These are phyloP conservation scores for Shinisaurus crocodilurus DNA, from an alignment of 2,113 vertebrate species.

Conservation along the genomic window DNA sequence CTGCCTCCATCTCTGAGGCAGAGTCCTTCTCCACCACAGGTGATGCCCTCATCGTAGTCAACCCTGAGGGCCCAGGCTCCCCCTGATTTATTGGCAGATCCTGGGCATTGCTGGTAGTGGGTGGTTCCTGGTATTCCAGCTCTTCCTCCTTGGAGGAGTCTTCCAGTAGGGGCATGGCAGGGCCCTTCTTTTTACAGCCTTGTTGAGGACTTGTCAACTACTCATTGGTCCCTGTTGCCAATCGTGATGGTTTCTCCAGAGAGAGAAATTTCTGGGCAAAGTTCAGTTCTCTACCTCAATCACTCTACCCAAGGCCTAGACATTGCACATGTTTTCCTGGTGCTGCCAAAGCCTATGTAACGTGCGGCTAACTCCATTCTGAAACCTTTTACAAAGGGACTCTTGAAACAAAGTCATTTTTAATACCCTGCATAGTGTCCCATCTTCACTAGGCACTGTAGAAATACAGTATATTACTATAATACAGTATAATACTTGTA, in stretches of 20 bases:
- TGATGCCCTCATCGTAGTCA: no score
- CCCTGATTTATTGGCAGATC: no score
- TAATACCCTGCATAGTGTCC: no score
- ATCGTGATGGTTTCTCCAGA: neutral
- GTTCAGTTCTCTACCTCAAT: neutral
- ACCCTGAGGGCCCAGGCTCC: no score
- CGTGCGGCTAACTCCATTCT: no score
- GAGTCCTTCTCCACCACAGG: no score
- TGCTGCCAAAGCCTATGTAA: neutral
- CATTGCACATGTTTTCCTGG: neutral
- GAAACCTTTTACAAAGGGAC: neutral
- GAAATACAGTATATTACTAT: neutral
- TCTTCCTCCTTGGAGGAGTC: neutral
- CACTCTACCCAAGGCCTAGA: neutral
- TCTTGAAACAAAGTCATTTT: neutral
- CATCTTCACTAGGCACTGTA: neutral
- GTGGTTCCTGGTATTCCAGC: no score
- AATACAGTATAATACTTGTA: neutral
- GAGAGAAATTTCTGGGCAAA: neutral
- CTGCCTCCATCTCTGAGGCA: no score
- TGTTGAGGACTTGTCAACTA: neutral
- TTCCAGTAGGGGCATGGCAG: neutral
- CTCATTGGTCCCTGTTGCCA: neutral
- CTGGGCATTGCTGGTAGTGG: no score
- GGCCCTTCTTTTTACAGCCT: neutral